Conservation (phyloP, 2,797 vertebrate genomes). For the Microctenopoma lineatum region DNA sequence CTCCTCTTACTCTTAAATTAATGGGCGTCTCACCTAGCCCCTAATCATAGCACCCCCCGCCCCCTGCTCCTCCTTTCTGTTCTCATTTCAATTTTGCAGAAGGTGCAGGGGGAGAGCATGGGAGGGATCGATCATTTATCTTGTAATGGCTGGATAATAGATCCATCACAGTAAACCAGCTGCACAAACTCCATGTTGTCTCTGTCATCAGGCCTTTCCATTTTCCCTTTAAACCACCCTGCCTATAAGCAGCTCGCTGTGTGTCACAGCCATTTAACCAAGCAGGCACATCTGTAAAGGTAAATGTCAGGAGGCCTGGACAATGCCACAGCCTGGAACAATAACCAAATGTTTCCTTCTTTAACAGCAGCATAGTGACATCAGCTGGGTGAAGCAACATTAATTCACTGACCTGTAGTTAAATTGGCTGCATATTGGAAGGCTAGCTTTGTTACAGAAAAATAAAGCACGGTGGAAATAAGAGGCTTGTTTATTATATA, state of each 20-base stretch:
- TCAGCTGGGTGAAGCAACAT: background rate
- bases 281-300: constrained; percentile 69
- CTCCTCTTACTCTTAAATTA: constrained; percentile 88
- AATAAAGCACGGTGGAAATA: too few species aligned
- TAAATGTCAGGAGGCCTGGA: constrained; percentile 59
- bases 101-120: constrained; percentile 81
- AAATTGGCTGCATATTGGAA: constrained; percentile 19
- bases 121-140: constrained; percentile 99
- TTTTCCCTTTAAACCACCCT: constrained; percentile 71
- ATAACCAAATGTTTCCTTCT: constrained; percentile 65
- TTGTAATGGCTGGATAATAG: constrained; percentile 99
- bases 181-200: constrained; percentile 88
- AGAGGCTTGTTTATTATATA: background rate
- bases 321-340: constrained; percentile 35
- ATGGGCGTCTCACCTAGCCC: constrained; percentile 91
- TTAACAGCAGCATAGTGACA: constrained; percentile 31
- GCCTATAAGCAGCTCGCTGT: constrained; percentile 55
- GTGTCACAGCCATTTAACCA: constrained; percentile 77
- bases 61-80: constrained; percentile 59
- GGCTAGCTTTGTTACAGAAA: background rate
- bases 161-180: constrained; percentile 99
- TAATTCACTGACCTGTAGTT: constrained; percentile 15
- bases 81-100: constrained; percentile 97
- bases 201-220: constrained; percentile 76
- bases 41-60: constrained; percentile 90